Evolutionary conservation across 2,888 invertebrate species (phyloP).

Genomic region (Nematopogon swammerdamellus): DNA sequence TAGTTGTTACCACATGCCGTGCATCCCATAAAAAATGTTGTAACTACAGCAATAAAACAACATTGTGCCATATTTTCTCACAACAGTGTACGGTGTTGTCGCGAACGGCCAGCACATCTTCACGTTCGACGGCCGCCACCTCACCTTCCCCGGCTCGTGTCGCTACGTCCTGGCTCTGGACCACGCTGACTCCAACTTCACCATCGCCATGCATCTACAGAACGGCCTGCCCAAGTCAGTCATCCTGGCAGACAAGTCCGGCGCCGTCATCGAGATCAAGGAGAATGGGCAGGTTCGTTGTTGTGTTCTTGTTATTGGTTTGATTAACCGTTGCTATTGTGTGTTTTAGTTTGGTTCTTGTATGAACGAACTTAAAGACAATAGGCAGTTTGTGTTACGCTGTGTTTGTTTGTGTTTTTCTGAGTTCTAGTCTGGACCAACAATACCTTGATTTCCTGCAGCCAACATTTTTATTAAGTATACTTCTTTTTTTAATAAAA

Average conservation of each 20-base stretch:
- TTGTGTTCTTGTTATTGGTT: no score
- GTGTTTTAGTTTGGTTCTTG: not conserved
- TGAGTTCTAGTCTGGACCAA: no score
- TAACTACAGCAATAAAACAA: no score
- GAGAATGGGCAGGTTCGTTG: conserved; percentile 58
- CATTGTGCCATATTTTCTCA: no score
- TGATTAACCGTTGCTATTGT: not conserved
- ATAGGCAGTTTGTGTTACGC: no score
- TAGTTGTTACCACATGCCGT: no score
- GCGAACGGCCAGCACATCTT: conserved; percentile 81
- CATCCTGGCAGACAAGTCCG: conserved; percentile 66
- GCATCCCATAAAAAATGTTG: no score
- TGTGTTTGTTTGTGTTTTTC: no score
- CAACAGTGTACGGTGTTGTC: conserved; percentile 64
- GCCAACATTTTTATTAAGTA: no score
- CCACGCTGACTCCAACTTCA: conserved; percentile 82
- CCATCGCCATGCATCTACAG: conserved; percentile 67
- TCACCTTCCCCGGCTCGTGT: conserved; percentile 79
- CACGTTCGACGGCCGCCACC: conserved; percentile 83
- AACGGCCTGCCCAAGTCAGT: conserved; percentile 67
- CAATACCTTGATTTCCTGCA: no score
- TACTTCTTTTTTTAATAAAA: no score
- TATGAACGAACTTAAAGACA: not conserved
- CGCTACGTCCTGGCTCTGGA: conserved; percentile 83
- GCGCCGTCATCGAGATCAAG: conserved; percentile 60